These are phyloP conservation scores for Dendrocopos noguchii DNA, from an alignment of 2,113 vertebrate genomes.

Conservation along the genomic window DNA sequence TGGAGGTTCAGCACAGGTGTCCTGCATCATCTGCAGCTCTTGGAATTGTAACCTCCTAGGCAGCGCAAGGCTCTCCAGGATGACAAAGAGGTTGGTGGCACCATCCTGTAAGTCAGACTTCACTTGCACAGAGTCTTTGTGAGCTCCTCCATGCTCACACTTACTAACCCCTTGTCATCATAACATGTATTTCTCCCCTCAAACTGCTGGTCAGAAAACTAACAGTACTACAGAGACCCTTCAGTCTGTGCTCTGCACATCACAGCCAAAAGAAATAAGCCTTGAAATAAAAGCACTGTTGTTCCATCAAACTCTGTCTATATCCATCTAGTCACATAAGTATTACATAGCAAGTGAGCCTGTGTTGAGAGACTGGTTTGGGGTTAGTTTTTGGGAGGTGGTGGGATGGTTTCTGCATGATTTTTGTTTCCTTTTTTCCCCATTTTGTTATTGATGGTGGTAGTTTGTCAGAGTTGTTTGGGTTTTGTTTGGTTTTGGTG, in stretches of 20 bases:
- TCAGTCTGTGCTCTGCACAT: neutral
- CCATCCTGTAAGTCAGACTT: neutral
- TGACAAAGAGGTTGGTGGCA: neutral
- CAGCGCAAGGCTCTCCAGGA: neutral
- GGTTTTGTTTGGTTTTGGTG: neutral
- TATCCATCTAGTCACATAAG: too few species aligned
- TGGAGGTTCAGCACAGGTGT: neutral
- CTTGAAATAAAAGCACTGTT: neutral
- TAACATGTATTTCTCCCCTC: neutral
- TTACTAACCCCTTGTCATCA: neutral
- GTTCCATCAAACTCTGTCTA: neutral
- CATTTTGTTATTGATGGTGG: too few species aligned
- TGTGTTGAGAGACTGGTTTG: neutral
- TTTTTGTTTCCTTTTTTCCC: too few species aligned
- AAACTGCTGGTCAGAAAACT: neutral
- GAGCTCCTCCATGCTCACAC: constrained; percentile 10
- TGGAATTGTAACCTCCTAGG: neutral
- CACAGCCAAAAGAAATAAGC: neutral
- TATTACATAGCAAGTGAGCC: neutral
- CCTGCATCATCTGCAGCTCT: neutral
- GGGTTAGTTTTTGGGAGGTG: too few species aligned
- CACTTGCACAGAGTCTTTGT: neutral
- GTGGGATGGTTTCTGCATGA: too few species aligned
- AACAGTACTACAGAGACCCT: neutral
- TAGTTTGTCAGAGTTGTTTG: too few species aligned